Base-by-base conservation (phyloP, 30 jellyfish, hydroid and myxozoan genomes). In the Turritopsis rubra region DNA sequence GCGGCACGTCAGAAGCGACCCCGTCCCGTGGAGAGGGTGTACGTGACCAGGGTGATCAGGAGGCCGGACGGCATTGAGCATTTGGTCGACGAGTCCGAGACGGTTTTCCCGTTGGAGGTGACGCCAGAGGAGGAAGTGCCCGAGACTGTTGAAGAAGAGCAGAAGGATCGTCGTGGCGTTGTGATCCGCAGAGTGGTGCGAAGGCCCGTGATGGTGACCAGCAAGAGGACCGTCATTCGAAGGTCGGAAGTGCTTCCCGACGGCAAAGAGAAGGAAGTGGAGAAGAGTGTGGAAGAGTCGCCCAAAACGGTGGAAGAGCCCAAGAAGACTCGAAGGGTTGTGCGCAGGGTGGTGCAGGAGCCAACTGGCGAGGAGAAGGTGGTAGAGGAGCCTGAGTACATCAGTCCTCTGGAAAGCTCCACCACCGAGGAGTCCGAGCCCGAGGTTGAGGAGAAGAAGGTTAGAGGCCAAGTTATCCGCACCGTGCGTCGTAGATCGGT, bases 21-120 rank as follows among this genome's bases (percentile, higher is more conserved):
- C 30, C 84, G 81, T 26, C 95, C 96, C 72, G 91, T 89, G 22
- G 95, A 89, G 75, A 80, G 95, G 73, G 88, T 85, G 75, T 79
- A 52, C 65, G 91, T 85, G 73, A 89, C 95, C 13, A 80, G 96
- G 31, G 95, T 89, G 27, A 27, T 85, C 81, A 78, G 96, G 30
- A 85, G 77, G 81, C 92, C 88, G n/a, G 95, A 85, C 78, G 96
- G 96, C 79, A 72, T 73, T 28, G 95, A 85, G 70, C 79, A 84
- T 21, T 77, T 89, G 18, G 30, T 89, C 53, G 96, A 89, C 86
- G 80, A 75, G 66, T 89, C 96, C 13, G 96, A 89, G 75, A 89
- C 96, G 0, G 88, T 89, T 29, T 79, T 72, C 17, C 96, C 96
- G 29, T 0, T 74, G 41, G 95, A 89, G 29, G 88, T 52, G 16